Conservation (phyloP, 2,888 invertebrate species). For the Myopa testacea region DNA sequence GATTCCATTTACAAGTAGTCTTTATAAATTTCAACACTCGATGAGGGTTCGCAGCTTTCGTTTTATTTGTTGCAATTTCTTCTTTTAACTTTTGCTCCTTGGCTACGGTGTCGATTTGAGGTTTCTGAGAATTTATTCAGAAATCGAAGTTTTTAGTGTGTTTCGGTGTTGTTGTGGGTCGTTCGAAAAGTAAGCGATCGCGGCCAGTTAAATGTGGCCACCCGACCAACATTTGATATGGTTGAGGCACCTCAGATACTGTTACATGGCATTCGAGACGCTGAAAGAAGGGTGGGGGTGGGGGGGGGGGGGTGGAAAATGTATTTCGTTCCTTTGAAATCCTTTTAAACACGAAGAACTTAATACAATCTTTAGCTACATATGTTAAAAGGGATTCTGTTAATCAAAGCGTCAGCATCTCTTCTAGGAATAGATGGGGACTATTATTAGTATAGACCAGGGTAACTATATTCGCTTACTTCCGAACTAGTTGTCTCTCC, state of each 20-base stretch:
- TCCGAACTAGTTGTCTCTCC: too few species aligned
- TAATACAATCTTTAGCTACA: too few species aligned
- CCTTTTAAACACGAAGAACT: too few species aligned
- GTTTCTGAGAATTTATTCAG: slow-evolving; percentile 33
- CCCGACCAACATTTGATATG: neutral
- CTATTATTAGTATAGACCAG: too few species aligned
- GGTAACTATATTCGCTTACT: too few species aligned
- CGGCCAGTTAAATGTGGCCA: slow-evolving; percentile 11
- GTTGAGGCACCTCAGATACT: neutral
- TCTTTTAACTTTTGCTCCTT: neutral
- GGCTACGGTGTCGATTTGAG: neutral
- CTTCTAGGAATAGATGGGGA: too few species aligned
- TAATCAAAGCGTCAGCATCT: too few species aligned
- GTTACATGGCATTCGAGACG: neutral
- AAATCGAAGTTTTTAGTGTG: slow-evolving; percentile 23
- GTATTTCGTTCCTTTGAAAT: too few species aligned
- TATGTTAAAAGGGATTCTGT: too few species aligned
- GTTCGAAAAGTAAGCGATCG: neutral
- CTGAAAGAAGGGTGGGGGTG: too few species aligned
- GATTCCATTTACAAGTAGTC: slow-evolving; percentile 32
- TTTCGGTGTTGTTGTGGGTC: neutral
- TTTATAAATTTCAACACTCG: slow-evolving; percentile 39
- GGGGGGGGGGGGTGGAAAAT: too few species aligned
- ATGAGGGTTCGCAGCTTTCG: slow-evolving; percentile 6
- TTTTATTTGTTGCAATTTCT: neutral